Percentiles rank a stretch among this genome's conserved stretches.
phyloP scores from a whole-genome alignment of 2,113 vertebrate species.

The Epinephelus fuscoguttatus region DNA sequence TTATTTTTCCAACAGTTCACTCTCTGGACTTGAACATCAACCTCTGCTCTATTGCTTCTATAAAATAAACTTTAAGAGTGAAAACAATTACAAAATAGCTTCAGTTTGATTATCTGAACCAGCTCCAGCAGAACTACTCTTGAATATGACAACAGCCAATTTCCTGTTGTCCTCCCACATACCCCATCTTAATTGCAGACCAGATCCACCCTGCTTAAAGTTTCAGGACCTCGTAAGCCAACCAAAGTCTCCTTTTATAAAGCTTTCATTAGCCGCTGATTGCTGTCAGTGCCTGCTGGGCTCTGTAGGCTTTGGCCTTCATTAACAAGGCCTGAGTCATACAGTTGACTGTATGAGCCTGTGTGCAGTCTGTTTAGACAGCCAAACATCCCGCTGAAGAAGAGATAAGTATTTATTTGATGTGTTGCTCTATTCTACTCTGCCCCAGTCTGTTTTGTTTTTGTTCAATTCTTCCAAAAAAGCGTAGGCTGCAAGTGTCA shows the following conservation, averaged over 20 bases:
- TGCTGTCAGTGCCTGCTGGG: conserved; percentile 58
- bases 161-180: conserved; percentile 60
- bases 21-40: conserved; percentile 13
- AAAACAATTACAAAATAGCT: background rate
- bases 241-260: conserved; percentile 60
- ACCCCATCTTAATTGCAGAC: conserved; percentile 57
- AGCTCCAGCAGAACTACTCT: conserved; percentile 15
- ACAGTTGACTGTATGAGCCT: conserved; percentile 42
- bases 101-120: conserved; percentile 17
- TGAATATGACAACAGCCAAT: conserved; percentile 53
- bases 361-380: conserved; percentile 48
- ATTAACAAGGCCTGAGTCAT: conserved; percentile 67
- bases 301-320: conserved; percentile 56
- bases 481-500: conserved; percentile 46
- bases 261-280: conserved; percentile 70
- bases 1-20: background rate
- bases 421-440: conserved; percentile 34
- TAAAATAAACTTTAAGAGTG: background rate
- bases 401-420: conserved; percentile 66
- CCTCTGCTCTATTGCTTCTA: background rate
- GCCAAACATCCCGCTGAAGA: conserved; percentile 38
- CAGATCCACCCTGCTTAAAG: conserved; percentile 53
- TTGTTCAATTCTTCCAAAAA: conserved; percentile 39
- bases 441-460: conserved; percentile 41
- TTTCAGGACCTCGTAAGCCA: conserved; percentile 59